A percentile compares a stretch with the other conserved stretches of the same genome.
Conservation (phyloP, 92 coral and sea anemone genomes). For the Epizoanthus illoricatus region DNA sequence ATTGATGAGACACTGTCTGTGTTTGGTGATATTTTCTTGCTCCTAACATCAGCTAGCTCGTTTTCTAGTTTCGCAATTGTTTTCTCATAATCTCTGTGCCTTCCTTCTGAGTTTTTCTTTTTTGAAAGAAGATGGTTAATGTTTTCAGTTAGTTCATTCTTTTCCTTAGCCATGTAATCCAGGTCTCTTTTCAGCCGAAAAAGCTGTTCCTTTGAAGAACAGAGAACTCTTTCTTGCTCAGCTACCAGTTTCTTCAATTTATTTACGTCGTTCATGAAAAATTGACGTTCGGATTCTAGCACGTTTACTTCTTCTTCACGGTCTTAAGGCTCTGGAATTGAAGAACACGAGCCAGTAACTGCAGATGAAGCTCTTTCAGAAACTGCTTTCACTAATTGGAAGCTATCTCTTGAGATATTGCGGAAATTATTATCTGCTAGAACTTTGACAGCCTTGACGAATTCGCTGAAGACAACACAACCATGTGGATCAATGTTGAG, state of each 20-base stretch:
- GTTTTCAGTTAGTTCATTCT: neutral
- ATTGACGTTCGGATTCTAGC: neutral
- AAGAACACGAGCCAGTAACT: neutral
- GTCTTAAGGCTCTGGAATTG: neutral
- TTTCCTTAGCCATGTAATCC: constrained; percentile 4
- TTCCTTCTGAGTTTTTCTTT: neutral
- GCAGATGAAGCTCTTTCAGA: neutral
- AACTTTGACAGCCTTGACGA: neutral
- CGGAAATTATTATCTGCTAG: neutral
- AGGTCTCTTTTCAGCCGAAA: constrained; percentile 7
- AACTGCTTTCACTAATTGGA: neutral
- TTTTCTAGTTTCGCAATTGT: constrained; percentile 1
- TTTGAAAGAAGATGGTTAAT: neutral
- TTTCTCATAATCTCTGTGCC: neutral
- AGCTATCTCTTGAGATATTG: neutral
- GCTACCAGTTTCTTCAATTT: neutral
- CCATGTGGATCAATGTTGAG: neutral
- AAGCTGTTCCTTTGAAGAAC: constrained; percentile 4
- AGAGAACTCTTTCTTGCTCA: neutral
- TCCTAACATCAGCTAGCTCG: neutral
- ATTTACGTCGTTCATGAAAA: neutral
- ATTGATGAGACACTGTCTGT: neutral
- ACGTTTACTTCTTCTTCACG: neutral
- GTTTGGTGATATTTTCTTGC: neutral
- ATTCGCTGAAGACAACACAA: constrained; percentile 1